A percentile compares a stretch with the other conserved stretches of the same genome.
Conservation (phyloP, 2,113 vertebrate species). For the Panthera uncia region DNA sequence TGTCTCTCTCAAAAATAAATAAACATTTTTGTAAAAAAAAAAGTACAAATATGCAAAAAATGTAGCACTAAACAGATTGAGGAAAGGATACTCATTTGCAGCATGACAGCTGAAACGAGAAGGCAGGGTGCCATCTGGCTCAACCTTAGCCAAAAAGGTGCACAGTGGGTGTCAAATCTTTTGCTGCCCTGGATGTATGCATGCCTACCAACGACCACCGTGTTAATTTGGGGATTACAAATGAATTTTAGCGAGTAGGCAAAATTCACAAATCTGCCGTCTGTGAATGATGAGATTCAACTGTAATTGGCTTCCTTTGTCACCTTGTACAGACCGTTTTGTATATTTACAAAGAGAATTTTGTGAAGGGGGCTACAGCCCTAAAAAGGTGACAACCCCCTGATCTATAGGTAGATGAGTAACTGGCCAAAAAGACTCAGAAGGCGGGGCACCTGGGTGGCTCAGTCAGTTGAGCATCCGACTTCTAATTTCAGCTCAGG, state of each 20-base stretch:
- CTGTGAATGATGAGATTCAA: not conserved
- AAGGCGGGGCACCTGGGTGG: not conserved
- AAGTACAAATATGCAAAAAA: not conserved
- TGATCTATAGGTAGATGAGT: not conserved
- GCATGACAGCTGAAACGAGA: not conserved
- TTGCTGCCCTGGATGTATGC: not conserved
- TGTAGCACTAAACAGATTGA: not conserved
- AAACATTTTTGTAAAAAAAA: too few relatives aligned
- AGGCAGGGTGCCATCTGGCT: not conserved
- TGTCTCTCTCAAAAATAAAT: too few relatives aligned
- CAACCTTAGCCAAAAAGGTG: too few relatives aligned
- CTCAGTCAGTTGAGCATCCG: too few relatives aligned
- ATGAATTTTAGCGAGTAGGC: not conserved
- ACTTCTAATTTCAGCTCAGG: too few relatives aligned
- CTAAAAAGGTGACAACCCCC: not conserved
- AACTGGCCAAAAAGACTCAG: not conserved
- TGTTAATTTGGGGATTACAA: too few relatives aligned
- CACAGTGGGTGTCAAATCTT: rapidly evolving
- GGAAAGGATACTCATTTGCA: not conserved
- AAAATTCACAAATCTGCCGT: rapidly evolving
- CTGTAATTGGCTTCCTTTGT: not conserved
- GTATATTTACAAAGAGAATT: not conserved
- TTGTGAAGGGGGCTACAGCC: not conserved
- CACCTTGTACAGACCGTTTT: not conserved
- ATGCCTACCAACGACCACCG: rapidly evolving